Conservation (phyloP, 2,888 invertebrate genomes). For the Agrotis ipsilon region DNA sequence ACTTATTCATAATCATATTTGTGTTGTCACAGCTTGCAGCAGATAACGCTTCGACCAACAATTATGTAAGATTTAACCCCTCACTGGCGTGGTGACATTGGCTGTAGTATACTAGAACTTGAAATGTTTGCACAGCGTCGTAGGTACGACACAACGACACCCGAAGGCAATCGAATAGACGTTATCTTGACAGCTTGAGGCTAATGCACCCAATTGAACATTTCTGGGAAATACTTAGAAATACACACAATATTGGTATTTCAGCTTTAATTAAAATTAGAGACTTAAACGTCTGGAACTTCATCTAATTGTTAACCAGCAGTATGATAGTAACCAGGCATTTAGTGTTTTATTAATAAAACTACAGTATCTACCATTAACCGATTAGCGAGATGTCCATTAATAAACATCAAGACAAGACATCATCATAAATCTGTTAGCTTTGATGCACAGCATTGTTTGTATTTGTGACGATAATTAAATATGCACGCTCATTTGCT, state of each 20-base stretch:
- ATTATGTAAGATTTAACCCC: conserved; percentile 65
- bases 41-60: conserved; percentile 62
- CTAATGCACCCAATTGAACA: conserved; percentile 57
- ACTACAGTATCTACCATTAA: neutral
- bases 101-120: conserved; percentile 57
- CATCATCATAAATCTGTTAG: conserved; percentile 1
- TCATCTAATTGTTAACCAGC: neutral
- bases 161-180: conserved; percentile 47
- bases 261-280: conserved; percentile 3
- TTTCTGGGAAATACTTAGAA: conserved; percentile 35
- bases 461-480: conserved; percentile 4
- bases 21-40: conserved; percentile 65
- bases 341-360: neutral
- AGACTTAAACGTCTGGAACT: no score
- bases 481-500: conserved; percentile 4
- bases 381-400: neutral
- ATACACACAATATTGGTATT: conserved; percentile 19
- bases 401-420: conserved; percentile 4
- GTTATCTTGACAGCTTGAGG: conserved; percentile 59
- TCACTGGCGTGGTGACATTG: conserved; percentile 59
- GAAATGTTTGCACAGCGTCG: conserved; percentile 57
- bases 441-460: conserved; percentile 12
- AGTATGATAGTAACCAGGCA: neutral
- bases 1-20: conserved; percentile 61
- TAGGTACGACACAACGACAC: conserved; percentile 44